phyloP scores from a whole-genome alignment of 2,113 vertebrate genomes.

The Antigone vipio region DNA sequence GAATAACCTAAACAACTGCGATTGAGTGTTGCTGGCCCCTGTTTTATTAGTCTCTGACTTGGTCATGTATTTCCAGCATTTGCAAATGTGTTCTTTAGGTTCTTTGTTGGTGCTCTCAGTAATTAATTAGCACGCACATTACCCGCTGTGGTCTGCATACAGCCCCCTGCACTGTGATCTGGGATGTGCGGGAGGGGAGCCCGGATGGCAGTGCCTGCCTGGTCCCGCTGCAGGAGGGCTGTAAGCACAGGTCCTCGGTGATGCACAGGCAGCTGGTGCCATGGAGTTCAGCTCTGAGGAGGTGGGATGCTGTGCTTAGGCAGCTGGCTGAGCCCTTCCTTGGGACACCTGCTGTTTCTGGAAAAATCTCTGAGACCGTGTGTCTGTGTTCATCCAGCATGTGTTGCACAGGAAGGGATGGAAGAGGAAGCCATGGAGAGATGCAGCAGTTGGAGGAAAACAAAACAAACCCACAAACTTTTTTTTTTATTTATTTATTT shows the following conservation, averaged over 20 bases:
- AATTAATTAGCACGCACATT: neutral
- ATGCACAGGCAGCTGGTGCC: neutral
- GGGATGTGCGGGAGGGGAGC: neutral
- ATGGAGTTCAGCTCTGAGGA: neutral
- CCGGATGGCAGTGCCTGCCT: neutral
- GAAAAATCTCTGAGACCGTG: neutral
- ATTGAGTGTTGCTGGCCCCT: accelerated
- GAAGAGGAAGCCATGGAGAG: neutral
- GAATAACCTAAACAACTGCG: neutral
- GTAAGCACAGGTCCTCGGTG: neutral
- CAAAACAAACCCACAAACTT: neutral
- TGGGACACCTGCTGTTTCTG: neutral
- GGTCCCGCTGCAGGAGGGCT: neutral
- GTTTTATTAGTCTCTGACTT: neutral
- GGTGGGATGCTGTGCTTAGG: neutral
- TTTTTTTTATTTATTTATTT: neutral
- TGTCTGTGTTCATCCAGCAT: accelerated
- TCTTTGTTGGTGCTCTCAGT: neutral
- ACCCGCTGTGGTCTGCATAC: too few relatives aligned
- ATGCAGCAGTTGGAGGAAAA: neutral
- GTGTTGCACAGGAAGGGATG: neutral
- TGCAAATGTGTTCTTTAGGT: neutral
- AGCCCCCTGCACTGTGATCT: neutral
- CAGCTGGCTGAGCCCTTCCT: neutral
- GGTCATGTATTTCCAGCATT: neutral